Conservation (phyloP, 2,797 vertebrate species). For the Galago senegalensis region DNA sequence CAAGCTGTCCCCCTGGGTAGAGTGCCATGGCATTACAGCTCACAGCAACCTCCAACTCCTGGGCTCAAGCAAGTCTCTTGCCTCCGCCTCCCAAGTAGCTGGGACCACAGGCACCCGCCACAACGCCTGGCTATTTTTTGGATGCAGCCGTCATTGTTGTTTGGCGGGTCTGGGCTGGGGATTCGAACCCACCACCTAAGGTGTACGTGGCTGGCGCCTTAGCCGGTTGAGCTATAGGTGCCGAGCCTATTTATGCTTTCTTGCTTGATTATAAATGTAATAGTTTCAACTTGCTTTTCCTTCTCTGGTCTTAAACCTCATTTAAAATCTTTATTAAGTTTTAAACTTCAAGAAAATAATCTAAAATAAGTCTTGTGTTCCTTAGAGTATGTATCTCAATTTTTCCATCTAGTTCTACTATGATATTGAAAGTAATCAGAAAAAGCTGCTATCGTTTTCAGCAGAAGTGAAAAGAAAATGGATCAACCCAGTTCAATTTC, state of each 20-base stretch:
- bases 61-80: too few relatives aligned
- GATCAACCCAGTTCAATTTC: background rate
- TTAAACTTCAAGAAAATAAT: background rate
- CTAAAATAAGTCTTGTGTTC: background rate
- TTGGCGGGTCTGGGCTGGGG: too few relatives aligned
- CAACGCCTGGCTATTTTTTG: too few relatives aligned
- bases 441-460: constrained; percentile 50
- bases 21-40: too few relatives aligned
- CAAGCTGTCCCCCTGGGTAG: too few relatives aligned
- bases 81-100: too few relatives aligned
- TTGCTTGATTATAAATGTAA: constrained; percentile 2
- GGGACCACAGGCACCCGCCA: too few relatives aligned
- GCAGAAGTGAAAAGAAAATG: constrained; percentile 29
- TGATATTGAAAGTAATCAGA: constrained; percentile 34
- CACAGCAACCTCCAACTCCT: too few relatives aligned
- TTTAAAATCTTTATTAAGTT: constrained; percentile 37
- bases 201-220: too few relatives aligned
- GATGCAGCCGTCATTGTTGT: too few relatives aligned
- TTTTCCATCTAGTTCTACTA: constrained; percentile 19
- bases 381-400: constrained; percentile 18
- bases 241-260: background rate
- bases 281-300: constrained; percentile 23
- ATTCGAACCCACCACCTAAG: too few relatives aligned
- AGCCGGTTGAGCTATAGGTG: too few relatives aligned
- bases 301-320: constrained; percentile 52